These are phyloP conservation scores for Galleria mellonella DNA, from an alignment of 1,140 invertebrate genomes.

Conservation along the genomic window DNA sequence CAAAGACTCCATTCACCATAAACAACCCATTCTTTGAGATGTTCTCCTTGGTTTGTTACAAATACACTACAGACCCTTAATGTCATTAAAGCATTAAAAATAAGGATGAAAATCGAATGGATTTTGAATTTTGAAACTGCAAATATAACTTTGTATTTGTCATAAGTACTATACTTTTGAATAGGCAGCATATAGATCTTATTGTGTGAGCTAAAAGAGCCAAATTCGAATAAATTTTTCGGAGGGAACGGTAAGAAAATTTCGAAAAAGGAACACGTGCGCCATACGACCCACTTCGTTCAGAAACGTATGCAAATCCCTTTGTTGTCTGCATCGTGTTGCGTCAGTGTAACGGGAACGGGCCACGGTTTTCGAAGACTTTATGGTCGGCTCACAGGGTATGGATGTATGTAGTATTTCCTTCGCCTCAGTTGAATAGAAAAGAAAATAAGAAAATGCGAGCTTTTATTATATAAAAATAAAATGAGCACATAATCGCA, in stretches of 20 bases:
- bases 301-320: conserved; percentile 55
- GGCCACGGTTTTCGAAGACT: conserved; percentile 17
- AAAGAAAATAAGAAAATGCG: neutral
- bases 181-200: conserved; percentile 1
- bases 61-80: neutral
- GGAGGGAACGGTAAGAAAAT: conserved; percentile 7
- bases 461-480: too few species aligned
- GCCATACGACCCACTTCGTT: conserved; percentile 36
- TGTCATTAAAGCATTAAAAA: neutral
- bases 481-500: too few species aligned
- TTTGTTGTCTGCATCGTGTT: conserved; percentile 48
- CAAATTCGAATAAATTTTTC: conserved; percentile 4
- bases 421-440: conserved; percentile 3
- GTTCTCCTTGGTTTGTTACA: conserved; percentile 7
- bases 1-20: conserved; percentile 56
- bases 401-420: conserved; percentile 4
- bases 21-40: conserved; percentile 52
- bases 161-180: neutral
- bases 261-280: conserved; percentile 47
- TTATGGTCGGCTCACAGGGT: conserved; percentile 7
- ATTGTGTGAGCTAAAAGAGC: neutral
- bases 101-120: conserved; percentile 17
- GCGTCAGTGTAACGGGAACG: conserved; percentile 43
- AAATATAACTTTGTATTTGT: conserved; percentile 16
- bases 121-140: conserved; percentile 2